Conservation (phyloP, 2,888 invertebrate species). For the Auanema freiburgensis region DNA sequence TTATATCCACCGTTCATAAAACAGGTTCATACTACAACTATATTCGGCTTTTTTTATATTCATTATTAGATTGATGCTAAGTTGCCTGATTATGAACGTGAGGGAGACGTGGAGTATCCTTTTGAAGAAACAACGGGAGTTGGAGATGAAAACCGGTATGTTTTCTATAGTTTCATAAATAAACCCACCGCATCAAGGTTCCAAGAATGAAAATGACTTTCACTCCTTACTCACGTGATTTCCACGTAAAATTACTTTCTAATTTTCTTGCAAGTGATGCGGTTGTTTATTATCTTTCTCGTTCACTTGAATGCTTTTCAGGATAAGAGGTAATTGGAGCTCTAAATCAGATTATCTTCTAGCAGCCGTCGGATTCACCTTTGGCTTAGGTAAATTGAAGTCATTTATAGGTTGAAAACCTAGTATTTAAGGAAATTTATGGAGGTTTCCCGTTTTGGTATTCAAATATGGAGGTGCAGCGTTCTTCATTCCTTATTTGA, state of each 20-base stretch:
- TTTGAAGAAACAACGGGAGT: slow-evolving; percentile 60
- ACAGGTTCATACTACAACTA: slow-evolving; percentile 25
- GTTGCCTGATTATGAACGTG: slow-evolving; percentile 50
- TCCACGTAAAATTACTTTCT: too few relatives aligned
- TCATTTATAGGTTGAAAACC: slow-evolving; percentile 65
- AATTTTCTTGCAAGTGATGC: too few relatives aligned
- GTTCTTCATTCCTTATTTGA: slow-evolving; percentile 81
- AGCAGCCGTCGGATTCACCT: slow-evolving; percentile 70
- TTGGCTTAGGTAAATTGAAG: slow-evolving; percentile 51
- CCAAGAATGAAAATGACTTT: too few relatives aligned
- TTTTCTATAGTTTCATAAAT: too few relatives aligned
- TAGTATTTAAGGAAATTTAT: slow-evolving; percentile 69
- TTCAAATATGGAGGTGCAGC: slow-evolving; percentile 65
- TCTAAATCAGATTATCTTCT: slow-evolving; percentile 70
- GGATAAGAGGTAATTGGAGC: slow-evolving; percentile 66
- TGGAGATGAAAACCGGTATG: slow-evolving; percentile 66
- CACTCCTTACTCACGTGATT: too few relatives aligned
- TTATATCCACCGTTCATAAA: slow-evolving; percentile 44
- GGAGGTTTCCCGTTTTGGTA: slow-evolving; percentile 72
- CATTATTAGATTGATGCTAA: slow-evolving; percentile 39
- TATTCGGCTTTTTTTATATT: slow-evolving; percentile 2
- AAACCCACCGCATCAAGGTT: too few relatives aligned
- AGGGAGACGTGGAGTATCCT: slow-evolving; percentile 64
- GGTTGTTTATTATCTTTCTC: too few relatives aligned
- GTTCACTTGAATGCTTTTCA: too few relatives aligned